phyloP scores from a whole-genome alignment of 2,888 invertebrate species.

The Orthosia gothica region DNA sequence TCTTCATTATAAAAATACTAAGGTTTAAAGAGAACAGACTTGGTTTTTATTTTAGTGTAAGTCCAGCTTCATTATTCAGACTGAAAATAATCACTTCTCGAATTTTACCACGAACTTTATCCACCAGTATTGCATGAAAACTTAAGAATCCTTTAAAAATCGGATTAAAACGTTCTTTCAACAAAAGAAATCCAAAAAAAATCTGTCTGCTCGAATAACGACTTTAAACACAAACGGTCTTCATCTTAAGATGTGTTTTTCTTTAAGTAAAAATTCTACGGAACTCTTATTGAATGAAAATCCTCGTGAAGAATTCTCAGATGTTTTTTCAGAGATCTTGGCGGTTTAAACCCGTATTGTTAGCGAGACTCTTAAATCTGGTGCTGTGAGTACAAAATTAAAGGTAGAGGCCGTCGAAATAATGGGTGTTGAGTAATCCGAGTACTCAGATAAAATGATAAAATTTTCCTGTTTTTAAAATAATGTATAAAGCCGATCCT shows the following conservation, averaged over 20 bases:
- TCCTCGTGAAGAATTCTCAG: conserved; percentile 61
- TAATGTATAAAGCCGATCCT: background rate
- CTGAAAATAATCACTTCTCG: conserved; percentile 11
- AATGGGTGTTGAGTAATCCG: conserved; percentile 35
- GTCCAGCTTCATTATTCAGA: background rate
- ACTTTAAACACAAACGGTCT: conserved; percentile 63
- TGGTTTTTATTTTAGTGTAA: background rate
- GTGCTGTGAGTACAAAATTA: conserved; percentile 40
- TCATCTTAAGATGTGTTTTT: conserved; percentile 52
- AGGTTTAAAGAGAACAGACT: background rate
- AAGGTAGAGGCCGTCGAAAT: conserved; percentile 16
- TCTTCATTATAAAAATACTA: background rate
- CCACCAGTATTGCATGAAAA: conserved; percentile 27
- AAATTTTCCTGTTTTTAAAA: conserved; percentile 22
- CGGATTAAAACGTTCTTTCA: conserved; percentile 47
- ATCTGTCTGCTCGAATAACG: conserved; percentile 46
- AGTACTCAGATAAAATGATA: conserved; percentile 7
- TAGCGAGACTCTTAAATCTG: conserved; percentile 54
- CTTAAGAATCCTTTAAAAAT: conserved; percentile 58
- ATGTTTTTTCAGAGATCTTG: conserved; percentile 57
- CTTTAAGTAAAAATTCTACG: conserved; percentile 53
- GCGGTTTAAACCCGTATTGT: conserved; percentile 45
- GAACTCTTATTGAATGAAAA: conserved; percentile 66
- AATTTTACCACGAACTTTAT: conserved; percentile 20
- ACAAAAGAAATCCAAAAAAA: conserved; percentile 40